phyloP scores from a whole-genome alignment of 2,797 vertebrate genomes.

The Acrossocheilus fasciatus region DNA sequence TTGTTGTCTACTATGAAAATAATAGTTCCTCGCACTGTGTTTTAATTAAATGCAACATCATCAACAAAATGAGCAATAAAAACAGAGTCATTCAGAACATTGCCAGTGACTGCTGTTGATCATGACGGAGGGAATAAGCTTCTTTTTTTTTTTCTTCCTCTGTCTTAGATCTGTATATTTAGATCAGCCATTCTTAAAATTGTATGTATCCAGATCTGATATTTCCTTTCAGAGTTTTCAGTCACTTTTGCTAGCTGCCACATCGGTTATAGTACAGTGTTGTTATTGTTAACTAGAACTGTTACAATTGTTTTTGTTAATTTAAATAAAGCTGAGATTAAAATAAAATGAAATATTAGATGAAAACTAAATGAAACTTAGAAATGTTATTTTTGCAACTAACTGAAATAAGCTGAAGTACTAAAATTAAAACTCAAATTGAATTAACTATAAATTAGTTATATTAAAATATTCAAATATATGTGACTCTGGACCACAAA shows the following conservation, averaged over 20 bases:
- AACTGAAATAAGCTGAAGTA: not conserved
- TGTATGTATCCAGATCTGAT: not conserved
- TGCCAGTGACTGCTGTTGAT: not conserved
- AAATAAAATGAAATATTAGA: no score
- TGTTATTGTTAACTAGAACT: not conserved
- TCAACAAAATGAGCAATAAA: not conserved
- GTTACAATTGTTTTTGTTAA: not conserved
- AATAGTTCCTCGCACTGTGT: not conserved
- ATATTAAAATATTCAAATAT: no score
- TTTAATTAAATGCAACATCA: not conserved
- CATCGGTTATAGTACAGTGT: not conserved
- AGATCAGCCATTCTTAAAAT: not conserved
- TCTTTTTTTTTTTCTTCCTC: not conserved
- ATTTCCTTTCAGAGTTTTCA: not conserved
- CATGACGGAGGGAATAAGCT: not conserved
- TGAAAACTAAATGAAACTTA: not conserved
- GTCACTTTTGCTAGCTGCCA: not conserved
- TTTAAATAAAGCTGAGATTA: not conserved
- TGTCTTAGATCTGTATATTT: not conserved
- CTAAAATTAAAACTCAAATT: not conserved
- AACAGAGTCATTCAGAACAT: not conserved
- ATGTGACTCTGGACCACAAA: no score
- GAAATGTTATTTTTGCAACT: not conserved
- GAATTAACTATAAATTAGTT: not conserved
- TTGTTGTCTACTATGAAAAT: not conserved